phyloP scores from a whole-genome alignment of 35 echinoderm and acorn worm genomes.

The Heliocidaris tuberculata region DNA sequence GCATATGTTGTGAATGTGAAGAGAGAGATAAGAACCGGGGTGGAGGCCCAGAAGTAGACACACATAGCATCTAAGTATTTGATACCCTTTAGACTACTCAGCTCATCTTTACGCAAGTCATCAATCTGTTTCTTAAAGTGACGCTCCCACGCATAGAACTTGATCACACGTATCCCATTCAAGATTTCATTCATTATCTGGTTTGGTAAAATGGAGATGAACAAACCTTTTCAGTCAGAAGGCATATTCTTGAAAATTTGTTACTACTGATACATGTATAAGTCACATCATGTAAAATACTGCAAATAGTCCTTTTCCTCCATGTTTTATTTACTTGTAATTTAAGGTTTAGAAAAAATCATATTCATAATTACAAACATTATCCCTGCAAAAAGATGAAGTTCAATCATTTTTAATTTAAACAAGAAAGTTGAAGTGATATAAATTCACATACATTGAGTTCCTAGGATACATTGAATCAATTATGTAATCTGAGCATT shows the following conservation, averaged over 20 bases:
- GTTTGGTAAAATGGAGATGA: neutral
- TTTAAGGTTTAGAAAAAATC: too few relatives aligned
- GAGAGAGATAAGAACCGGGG: conserved; percentile 91
- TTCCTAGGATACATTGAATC: too few relatives aligned
- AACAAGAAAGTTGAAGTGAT: too few relatives aligned
- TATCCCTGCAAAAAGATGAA: too few relatives aligned
- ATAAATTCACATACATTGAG: too few relatives aligned
- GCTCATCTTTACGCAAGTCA: conserved; percentile 63
- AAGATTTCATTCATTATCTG: conserved; percentile 96
- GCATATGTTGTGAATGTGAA: conserved; percentile 92
- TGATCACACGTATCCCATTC: conserved; percentile 94
- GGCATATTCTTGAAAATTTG: neutral
- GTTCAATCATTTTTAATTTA: too few relatives aligned
- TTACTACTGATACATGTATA: too few relatives aligned
- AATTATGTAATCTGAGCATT: too few relatives aligned
- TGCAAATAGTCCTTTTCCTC: too few relatives aligned
- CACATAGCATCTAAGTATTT: conserved; percentile 98
- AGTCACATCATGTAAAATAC: too few relatives aligned
- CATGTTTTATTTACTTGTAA: too few relatives aligned
- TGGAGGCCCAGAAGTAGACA: conserved; percentile 99
- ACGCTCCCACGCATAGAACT: conserved; percentile 95
- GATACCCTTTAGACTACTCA: conserved; percentile 81
- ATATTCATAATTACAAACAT: too few relatives aligned
- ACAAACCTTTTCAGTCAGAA: neutral
- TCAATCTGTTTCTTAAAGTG: conserved; percentile 77